Base-by-base conservation (phyloP, 2,113 vertebrate genomes). In the Orthonyx spaldingii region DNA sequence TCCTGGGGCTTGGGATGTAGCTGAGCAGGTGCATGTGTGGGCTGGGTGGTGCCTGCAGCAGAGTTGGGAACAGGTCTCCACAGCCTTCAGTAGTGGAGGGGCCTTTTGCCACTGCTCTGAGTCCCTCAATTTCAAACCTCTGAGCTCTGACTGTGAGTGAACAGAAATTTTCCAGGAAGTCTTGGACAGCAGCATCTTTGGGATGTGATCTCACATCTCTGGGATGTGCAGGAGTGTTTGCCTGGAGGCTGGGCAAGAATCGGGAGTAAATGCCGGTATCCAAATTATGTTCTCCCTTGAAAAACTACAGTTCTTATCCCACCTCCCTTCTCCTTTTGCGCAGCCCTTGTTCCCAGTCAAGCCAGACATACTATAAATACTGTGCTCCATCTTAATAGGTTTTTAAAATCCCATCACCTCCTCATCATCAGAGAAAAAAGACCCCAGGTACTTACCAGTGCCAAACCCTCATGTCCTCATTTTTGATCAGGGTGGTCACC, bases 81-180 rank as follows among this genome's bases (percentile, higher is more conserved):
- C 1, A 1, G 57, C 77, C 16, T 3, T 56, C 23, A 33, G 28
- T 17, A 80, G 35, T 11, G 35, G 18, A 88, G 33, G 30, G 10
- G 3, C 59, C 26, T 55, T 79, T 56, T 44, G 30, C 15, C 32
- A 74, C 21, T 0, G 0, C 27, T 66, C 52, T 0, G 2, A 79
- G 78, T 39, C 47, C 39, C 33, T 74, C 44, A 2, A 0, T 42
- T 56, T 89, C 37, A 90, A 28, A 72, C 24, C 22, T 86, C 41
- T 3, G 0, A 68, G 15, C 33, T 57, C 33, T 57, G 39, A 27
- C 7, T 52, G n/a, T 50, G 64, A 39, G 55, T 50, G 35, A 87
- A 35, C 33, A 52, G 47, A 85, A 56, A 32, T 71, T 87, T 80
- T 76, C 64, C 47, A 10, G 56, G 13, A 53, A n/a, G 22, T 41